Percentiles rank a stretch among this genome's conserved stretches.
Evolutionary conservation across 2,888 invertebrate genomes (phyloP).

Genomic region (Cetonia aurata): DNA sequence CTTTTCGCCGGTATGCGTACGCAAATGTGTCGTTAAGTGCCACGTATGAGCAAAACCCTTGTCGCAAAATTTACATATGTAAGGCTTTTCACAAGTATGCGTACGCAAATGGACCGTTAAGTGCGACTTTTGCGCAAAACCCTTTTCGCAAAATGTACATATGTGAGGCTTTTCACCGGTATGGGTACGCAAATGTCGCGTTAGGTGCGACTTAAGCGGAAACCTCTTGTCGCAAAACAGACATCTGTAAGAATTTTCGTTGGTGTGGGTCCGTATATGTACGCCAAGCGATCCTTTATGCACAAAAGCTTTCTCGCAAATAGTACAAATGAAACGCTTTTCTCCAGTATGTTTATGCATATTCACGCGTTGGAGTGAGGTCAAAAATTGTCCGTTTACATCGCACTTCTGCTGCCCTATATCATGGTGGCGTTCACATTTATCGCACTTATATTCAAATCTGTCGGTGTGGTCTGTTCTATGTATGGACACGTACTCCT

Average conservation of each 20-base stretch:
- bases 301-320: constrained; percentile 69
- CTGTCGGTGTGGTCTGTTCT: no score
- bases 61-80: no score
- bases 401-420: constrained; percentile 55
- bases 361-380: constrained; percentile 39
- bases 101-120: no score
- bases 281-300: constrained; percentile 66
- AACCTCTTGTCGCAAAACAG: constrained; percentile 69
- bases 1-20: no score
- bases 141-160: constrained; percentile 69
- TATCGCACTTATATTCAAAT: no score
- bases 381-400: constrained; percentile 32
- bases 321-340: constrained; percentile 69
- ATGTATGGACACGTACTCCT: no score
- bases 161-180: constrained; percentile 69
- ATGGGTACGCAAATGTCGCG: constrained; percentile 68
- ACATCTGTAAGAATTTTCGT: constrained; percentile 67
- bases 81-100: no score
- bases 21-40: constrained; percentile 57
- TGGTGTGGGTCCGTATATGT: constrained; percentile 51
- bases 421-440: no score
- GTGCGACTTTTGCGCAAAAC: no score
- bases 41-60: no score
- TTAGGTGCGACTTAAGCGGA: constrained; percentile 68
- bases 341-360: constrained; percentile 59